These are phyloP conservation scores for Chauna torquata DNA, from an alignment of 2,113 vertebrate species.

Conservation along the genomic window DNA sequence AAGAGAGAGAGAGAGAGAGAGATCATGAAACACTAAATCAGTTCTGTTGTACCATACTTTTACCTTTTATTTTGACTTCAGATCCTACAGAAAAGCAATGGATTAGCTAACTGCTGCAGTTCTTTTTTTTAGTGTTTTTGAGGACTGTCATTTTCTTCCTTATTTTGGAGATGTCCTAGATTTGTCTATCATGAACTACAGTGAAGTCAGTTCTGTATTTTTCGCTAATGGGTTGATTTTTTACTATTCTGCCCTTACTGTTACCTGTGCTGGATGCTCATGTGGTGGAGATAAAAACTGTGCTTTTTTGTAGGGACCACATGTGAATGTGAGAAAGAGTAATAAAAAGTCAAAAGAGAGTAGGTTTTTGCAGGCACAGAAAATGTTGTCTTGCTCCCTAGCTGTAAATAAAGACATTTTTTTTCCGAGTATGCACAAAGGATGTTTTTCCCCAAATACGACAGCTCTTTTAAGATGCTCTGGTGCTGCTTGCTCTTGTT, in stretches of 20 bases:
- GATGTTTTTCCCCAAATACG: background rate
- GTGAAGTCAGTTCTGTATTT: background rate
- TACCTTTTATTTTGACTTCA: background rate
- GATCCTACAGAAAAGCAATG: background rate
- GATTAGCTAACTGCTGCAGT: background rate
- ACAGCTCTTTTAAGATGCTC: background rate
- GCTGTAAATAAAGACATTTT: background rate
- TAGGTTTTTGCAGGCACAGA: background rate
- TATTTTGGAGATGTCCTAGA: constrained; percentile 22
- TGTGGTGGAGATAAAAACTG: background rate
- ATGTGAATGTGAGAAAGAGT: background rate
- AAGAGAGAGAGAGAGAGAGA: no score
- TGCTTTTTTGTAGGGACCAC: background rate
- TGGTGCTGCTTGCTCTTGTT: background rate
- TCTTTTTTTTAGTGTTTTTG: background rate
- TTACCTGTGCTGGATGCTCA: background rate
- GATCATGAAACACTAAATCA: background rate
- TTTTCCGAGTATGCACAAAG: background rate
- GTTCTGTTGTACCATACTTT: background rate
- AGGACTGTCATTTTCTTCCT: background rate
- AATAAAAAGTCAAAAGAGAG: background rate
- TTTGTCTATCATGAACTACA: background rate
- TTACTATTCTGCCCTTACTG: background rate
- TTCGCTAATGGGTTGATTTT: background rate
- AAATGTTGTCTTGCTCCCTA: background rate